Percentiles rank a stretch among this genome's conserved stretches.
phyloP scores from a whole-genome alignment of 2,113 vertebrate species.

The Myrmophylax atrothorax region DNA sequence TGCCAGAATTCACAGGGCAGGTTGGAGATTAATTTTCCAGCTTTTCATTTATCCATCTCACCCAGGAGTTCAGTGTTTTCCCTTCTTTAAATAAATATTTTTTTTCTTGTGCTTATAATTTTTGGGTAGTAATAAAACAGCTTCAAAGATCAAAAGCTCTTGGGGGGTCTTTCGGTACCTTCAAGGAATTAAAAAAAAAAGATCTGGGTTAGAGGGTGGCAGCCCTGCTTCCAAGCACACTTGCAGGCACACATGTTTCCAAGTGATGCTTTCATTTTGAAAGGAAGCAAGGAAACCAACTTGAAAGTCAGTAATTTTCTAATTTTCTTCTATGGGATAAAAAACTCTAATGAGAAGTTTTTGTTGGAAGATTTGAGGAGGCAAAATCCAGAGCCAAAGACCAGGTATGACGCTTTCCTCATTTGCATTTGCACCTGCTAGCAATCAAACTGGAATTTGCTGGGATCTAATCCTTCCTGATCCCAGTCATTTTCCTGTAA shows the following conservation, averaged over 20 bases:
- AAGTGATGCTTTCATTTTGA: neutral
- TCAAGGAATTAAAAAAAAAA: slow-evolving; percentile 19
- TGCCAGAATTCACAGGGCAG: neutral
- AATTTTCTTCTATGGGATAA: neutral
- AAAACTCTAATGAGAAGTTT: neutral
- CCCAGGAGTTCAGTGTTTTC: slow-evolving; percentile 6
- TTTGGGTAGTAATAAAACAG: slow-evolving; percentile 25
- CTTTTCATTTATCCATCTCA: neutral
- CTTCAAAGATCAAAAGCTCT: slow-evolving; percentile 62
- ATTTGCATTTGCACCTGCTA: slow-evolving; percentile 35
- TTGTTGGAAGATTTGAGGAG: neutral
- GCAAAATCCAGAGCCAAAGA: neutral
- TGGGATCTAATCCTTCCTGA: neutral
- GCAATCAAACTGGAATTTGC: slow-evolving; percentile 29
- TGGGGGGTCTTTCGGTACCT: slow-evolving; percentile 46
- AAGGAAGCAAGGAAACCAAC: neutral
- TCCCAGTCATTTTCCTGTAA: neutral
- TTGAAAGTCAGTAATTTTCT: slow-evolving; percentile 15
- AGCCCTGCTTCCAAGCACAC: neutral
- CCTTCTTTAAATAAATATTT: slow-evolving; percentile 27
- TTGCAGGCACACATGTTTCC: neutral
- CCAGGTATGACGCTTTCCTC: neutral
- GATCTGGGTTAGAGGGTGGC: neutral
- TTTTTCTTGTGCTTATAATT: slow-evolving; percentile 32
- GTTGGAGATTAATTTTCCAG: neutral